These are phyloP conservation scores for Protosalanx chinensis DNA, from an alignment of 2,797 vertebrate species.

Conservation along the genomic window DNA sequence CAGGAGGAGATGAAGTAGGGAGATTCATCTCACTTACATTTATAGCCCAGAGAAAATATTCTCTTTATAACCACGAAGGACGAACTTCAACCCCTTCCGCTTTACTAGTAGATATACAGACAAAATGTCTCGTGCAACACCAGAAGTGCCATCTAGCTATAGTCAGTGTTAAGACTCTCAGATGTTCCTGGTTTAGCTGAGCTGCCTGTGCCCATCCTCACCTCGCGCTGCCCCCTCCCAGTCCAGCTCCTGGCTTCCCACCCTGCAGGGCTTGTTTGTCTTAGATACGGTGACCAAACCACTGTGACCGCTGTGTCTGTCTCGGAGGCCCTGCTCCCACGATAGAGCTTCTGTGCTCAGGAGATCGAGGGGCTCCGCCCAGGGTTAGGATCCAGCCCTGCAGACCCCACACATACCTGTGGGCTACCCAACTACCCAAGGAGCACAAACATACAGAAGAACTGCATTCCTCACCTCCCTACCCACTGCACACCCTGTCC, in stretches of 20 bases:
- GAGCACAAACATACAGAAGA: conserved; percentile 55
- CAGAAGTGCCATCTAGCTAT: neutral
- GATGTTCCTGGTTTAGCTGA: too few species aligned
- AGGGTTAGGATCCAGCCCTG: conserved; percentile 40
- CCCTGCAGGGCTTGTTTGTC: conserved; percentile 45
- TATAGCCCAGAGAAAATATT: neutral
- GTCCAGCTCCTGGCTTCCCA: neutral
- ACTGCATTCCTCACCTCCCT: conserved; percentile 16
- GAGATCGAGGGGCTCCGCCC: conserved; percentile 51
- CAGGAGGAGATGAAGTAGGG: neutral
- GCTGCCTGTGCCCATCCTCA: neutral
- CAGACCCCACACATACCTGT: conserved; percentile 50
- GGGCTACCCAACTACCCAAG: conserved; percentile 53
- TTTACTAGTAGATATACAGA: neutral
- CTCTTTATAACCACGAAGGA: neutral
- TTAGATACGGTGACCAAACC: conserved; percentile 35
- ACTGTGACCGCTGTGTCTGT: conserved; percentile 23
- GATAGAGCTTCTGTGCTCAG: conserved; percentile 14
- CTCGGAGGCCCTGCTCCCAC: conserved; percentile 40
- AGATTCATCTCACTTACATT: neutral
- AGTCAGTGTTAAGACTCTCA: too few species aligned
- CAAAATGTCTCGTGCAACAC: neutral
- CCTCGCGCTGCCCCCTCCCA: conserved; percentile 2
- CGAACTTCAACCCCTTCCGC: too few species aligned
- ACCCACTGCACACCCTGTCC: conserved; percentile 24